Evolutionary conservation across 2,113 vertebrate species (phyloP).

Genomic region (Silurus asotus): DNA sequence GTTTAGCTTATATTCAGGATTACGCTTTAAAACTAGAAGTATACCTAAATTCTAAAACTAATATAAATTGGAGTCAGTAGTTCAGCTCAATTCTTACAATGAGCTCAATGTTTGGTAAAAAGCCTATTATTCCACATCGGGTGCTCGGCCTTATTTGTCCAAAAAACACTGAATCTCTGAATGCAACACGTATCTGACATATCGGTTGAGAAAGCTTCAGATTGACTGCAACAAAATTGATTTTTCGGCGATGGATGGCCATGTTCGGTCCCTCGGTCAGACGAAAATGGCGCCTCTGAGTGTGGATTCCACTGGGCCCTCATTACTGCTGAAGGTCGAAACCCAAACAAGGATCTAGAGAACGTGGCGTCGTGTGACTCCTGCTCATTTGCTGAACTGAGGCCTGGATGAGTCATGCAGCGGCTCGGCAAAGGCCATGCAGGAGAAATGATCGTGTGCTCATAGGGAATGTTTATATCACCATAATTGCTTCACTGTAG

Average conservation of each 20-base stretch:
- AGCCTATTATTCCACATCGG: neutral
- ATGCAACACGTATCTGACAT: neutral
- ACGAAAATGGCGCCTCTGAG: conserved; percentile 18
- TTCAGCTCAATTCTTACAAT: neutral
- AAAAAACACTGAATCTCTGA: neutral
- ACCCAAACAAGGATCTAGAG: conserved; percentile 34
- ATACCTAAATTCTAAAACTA: too few relatives aligned
- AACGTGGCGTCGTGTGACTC: conserved; percentile 24
- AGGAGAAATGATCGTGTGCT: conserved; percentile 29
- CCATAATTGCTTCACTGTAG: conserved; percentile 13
- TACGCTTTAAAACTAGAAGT: neutral
- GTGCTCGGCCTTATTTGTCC: neutral
- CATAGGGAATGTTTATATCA: conserved; percentile 19
- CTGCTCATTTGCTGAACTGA: conserved; percentile 46
- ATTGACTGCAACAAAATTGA: conserved; percentile 20
- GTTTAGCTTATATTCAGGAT: neutral
- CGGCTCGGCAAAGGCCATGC: conserved; percentile 40
- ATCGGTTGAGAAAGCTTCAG: neutral
- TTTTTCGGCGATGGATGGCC: neutral
- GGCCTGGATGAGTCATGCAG: conserved; percentile 49
- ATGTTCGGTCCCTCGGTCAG: conserved; percentile 27
- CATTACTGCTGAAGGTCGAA: conserved; percentile 40
- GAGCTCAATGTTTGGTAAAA: neutral
- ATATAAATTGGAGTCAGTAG: neutral
- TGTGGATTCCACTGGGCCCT: conserved; percentile 40